Conservation (phyloP, 2,888 invertebrate genomes). For the Protodeltote pygarga region DNA sequence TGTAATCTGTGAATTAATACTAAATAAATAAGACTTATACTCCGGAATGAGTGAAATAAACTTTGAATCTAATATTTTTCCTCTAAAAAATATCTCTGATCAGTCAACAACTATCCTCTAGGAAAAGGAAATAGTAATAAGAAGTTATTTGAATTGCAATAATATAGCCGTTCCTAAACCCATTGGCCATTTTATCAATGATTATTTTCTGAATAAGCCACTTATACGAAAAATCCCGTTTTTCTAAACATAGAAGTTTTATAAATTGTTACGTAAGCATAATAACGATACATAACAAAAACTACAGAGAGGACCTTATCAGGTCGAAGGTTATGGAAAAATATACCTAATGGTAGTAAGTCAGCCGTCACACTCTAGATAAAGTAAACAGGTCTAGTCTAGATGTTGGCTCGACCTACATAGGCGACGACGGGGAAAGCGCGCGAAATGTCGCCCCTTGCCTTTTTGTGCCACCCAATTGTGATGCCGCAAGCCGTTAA, state of each 20-base stretch:
- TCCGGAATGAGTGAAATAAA: constrained; percentile 9
- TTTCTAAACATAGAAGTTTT: no score
- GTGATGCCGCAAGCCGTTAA: constrained; percentile 57
- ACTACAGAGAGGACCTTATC: constrained; percentile 13
- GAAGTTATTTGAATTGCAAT: constrained; percentile 47
- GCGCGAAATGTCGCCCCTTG: constrained; percentile 59
- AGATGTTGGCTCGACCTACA: constrained; percentile 66
- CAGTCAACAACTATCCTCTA: constrained; percentile 30
- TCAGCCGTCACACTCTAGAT: constrained; percentile 53
- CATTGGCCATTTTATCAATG: no score
- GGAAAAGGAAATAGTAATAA: constrained; percentile 44
- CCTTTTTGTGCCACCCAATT: constrained; percentile 63
- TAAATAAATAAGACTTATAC: neutral
- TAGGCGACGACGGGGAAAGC: constrained; percentile 60
- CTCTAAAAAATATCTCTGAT: constrained; percentile 52
- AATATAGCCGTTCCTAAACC: no score
- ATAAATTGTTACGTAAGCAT: no score
- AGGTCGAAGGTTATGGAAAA: constrained; percentile 21
- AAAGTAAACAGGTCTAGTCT: constrained; percentile 52
- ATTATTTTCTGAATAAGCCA: no score
- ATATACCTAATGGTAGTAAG: constrained; percentile 33
- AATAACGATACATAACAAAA: constrained; percentile 12
- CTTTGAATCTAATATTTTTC: constrained; percentile 58
- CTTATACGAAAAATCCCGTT: no score
- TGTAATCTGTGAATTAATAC: no score